Conservation (phyloP, 2,113 vertebrate genomes). For the Corythornis madagascariensis region DNA sequence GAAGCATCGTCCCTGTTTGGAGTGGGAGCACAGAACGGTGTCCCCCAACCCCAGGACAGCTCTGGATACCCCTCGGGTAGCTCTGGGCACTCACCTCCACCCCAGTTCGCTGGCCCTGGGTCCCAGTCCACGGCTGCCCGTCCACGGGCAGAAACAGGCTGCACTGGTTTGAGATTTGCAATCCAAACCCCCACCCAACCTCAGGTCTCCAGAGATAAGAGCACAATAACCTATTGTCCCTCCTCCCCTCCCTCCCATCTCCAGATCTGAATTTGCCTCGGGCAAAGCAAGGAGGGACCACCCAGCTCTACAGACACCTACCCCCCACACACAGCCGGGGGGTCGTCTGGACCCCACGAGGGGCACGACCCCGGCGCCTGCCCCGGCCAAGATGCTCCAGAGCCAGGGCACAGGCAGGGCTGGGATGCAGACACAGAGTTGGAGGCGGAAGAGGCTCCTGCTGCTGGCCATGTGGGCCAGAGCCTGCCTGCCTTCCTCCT, state of each 20-base stretch:
- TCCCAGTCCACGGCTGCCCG: neutral
- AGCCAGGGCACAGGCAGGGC: neutral
- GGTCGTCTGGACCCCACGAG: neutral
- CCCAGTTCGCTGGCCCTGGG: neutral
- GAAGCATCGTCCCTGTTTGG: fast-evolving
- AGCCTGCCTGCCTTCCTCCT: neutral
- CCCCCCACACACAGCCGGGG: neutral
- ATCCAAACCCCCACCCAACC: slow-evolving; percentile 48
- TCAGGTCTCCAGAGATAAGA: slow-evolving; percentile 60
- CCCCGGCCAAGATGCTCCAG: neutral
- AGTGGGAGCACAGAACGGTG: neutral
- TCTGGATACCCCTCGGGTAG: neutral
- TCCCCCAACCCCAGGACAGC: neutral
- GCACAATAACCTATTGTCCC: slow-evolving; percentile 68
- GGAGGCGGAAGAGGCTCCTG: neutral
- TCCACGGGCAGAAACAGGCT: slow-evolving; percentile 29
- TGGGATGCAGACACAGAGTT: neutral
- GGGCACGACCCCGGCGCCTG: neutral
- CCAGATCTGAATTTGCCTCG: neutral
- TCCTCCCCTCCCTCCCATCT: neutral
- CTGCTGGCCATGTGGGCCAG: neutral
- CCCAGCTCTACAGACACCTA: neutral
- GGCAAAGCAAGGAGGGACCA: neutral
- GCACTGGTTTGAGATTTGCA: slow-evolving; percentile 29
- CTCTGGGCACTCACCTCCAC: neutral